Evolutionary conservation across 92 coral and sea anemone genomes (phyloP), one percentile per base, ranked within the genome.

Genomic region (Palythoa grandis): DNA sequence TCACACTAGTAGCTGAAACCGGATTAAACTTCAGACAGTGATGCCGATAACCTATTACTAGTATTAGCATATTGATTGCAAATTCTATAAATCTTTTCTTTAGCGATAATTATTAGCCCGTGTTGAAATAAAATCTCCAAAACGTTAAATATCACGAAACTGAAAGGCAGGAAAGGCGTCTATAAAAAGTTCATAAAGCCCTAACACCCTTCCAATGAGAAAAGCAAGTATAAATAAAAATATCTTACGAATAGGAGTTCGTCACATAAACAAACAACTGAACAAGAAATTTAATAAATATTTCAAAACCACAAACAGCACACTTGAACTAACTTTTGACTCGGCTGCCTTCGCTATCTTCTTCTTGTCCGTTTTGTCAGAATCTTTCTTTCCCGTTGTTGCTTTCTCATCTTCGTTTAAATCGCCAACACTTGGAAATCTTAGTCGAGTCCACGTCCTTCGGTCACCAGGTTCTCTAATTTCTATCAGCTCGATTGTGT

Each of bases 401-500:
- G 14, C 3, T 22, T 2, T 4, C 16, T 74, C 79, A n/a, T 74
- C 60, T 3, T 74, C 61, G 39, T 48, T 2, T 52, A 74, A 13
- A 47, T 74, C 79, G n/a, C 61, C 61, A 3, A 74, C 79, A 24
- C 79, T 74, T 47, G 79, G 79, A 22, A 74, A 74, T 50, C 79
- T 52, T 15, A 74, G 8, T 48, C 79, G 79, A 50, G 54, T 74
- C 79, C 79, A 74, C 11, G n/a, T 74, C 19, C 79, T 29, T 48
- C 79, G 17, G 3, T 50, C 47, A 11, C 60, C 63, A 1, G 58
- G 61, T 22, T 3, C 25, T 17, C 53, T 50, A 25, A 74, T 17
- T 29, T 50, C 79, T 5, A 74, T 2, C n/a, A 74, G n/a, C 47
- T 74, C 79, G 17, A 74, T 4, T 17, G 79, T 48, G 3, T 43